A percentile compares a stretch with the other conserved stretches of the same genome.
Conservation (phyloP, 2,888 invertebrate genomes). For the Brachypalpus laphriformis region DNA sequence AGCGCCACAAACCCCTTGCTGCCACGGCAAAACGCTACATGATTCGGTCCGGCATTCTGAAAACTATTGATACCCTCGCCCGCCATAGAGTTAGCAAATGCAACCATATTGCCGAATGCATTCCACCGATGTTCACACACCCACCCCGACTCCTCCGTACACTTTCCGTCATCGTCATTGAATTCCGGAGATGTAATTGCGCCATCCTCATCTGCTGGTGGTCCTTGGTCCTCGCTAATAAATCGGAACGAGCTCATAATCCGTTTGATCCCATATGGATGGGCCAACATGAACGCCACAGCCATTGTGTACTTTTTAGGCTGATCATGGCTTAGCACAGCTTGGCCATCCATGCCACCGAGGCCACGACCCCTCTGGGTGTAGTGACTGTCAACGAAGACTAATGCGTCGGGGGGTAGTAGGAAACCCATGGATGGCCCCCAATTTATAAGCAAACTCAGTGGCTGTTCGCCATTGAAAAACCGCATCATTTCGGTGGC, state of each 20-base stretch:
- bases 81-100: slow-evolving; percentile 87
- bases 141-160: slow-evolving; percentile 89
- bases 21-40: slow-evolving; percentile 91
- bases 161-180: slow-evolving; percentile 85
- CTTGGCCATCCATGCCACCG: slow-evolving; percentile 75
- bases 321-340: slow-evolving; percentile 81
- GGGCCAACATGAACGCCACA: slow-evolving; percentile 87
- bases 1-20: slow-evolving; percentile 80
- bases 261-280: slow-evolving; percentile 89
- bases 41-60: slow-evolving; percentile 90
- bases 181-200: slow-evolving; percentile 84
- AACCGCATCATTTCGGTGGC: slow-evolving; percentile 77
- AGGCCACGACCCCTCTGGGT: slow-evolving; percentile 89
- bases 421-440: slow-evolving; percentile 87
- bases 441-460: slow-evolving; percentile 84
- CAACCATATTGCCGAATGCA: slow-evolving; percentile 89
- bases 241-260: slow-evolving; percentile 93
- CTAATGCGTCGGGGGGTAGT: slow-evolving; percentile 85
- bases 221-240: slow-evolving; percentile 82
- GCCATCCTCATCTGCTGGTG: slow-evolving; percentile 84
- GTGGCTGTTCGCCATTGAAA: slow-evolving; percentile 83
- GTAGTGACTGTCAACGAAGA: slow-evolving; percentile 94
- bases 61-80: slow-evolving; percentile 85
- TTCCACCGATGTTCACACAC: slow-evolving; percentile 92
- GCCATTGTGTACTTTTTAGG: slow-evolving; percentile 83